Conservation (phyloP, 2,113 vertebrate species). For the Onychostoma macrolepis region DNA sequence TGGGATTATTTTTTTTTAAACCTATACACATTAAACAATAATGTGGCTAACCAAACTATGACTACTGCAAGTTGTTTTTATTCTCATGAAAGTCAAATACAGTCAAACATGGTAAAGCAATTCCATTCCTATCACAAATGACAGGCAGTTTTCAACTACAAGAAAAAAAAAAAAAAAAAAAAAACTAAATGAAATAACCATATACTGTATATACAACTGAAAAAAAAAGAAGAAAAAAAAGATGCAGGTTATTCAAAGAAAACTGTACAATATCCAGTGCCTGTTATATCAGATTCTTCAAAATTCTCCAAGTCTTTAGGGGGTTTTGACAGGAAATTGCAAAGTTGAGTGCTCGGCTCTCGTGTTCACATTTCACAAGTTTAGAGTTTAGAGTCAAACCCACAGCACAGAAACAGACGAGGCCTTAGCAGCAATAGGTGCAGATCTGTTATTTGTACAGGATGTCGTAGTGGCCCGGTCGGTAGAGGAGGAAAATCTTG, state of each 20-base stretch:
- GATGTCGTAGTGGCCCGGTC: slow-evolving; percentile 93
- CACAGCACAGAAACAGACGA: background rate
- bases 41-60: background rate
- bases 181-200: slow-evolving; percentile 23
- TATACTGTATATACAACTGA: slow-evolving; percentile 13
- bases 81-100: slow-evolving; percentile 35
- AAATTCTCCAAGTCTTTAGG: slow-evolving; percentile 25
- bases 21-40: slow-evolving; percentile 19
- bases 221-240: background rate
- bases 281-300: slow-evolving; percentile 47
- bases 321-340: slow-evolving; percentile 29
- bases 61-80: slow-evolving; percentile 32
- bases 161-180: background rate
- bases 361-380: slow-evolving; percentile 54
- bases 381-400: slow-evolving; percentile 44
- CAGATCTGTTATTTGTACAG: slow-evolving; percentile 83
- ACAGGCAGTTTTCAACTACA: slow-evolving; percentile 18
- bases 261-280: slow-evolving; percentile 59
- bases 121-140: slow-evolving; percentile 41
- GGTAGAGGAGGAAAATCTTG: slow-evolving; percentile 90
- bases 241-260: slow-evolving; percentile 40
- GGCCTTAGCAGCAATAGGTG: background rate
- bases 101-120: slow-evolving; percentile 38
- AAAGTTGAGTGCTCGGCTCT: background rate
- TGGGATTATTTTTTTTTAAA: background rate